Base-by-base conservation (phyloP, 2,888 invertebrate genomes). In the Pogonocherus hispidulus region DNA sequence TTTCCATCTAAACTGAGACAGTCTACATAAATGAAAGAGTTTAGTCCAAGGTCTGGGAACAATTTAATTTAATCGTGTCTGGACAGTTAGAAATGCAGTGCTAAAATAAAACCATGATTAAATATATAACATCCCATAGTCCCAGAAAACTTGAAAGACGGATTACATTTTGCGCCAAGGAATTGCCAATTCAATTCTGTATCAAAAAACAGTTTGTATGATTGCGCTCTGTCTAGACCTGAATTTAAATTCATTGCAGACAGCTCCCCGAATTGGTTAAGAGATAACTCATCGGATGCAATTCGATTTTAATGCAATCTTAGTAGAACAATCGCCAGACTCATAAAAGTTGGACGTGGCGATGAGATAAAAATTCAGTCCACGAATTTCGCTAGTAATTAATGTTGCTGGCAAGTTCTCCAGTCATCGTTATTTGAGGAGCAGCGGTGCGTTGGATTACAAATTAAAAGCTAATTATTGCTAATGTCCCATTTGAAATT, bases 371-470 rank as follows among this genome's bases (percentile, higher is more conserved):
- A 62, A 62, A 62, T 62, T 49, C 60, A 14, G 60, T 19, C 14
- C 60, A 51, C 60, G 60, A 51, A 37, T 37, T 51, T 62, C 20
- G 49, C 22, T 56, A 47, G 56, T 56, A 64, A 64, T 64, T 64
- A 64, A 56, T 64, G 64, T 56, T 55, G 44, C 41, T 27, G 8
- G 63, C 60, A 71, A 67, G 63, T 71, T 72, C 63, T 63, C 66
- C 67, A 69, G 60, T 69, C 69, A 57, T 67, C 57, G 69, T 63
- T 70, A 70, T 67, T 72, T 69, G 67, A 69, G 62, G 67, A 65
- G 69, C 63, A 67, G 54, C 68, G 68, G 60, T 64, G 70, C 67
- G 66, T 63, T 67, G 66, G 70, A 70, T 72, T 66, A 70, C 70
- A 68, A 72, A 70, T 72, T 70, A 72, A 72, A 72, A 66, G 66